Evolutionary conservation across 2,888 invertebrate genomes (phyloP).

Genomic region (Monopis laevigella): DNA sequence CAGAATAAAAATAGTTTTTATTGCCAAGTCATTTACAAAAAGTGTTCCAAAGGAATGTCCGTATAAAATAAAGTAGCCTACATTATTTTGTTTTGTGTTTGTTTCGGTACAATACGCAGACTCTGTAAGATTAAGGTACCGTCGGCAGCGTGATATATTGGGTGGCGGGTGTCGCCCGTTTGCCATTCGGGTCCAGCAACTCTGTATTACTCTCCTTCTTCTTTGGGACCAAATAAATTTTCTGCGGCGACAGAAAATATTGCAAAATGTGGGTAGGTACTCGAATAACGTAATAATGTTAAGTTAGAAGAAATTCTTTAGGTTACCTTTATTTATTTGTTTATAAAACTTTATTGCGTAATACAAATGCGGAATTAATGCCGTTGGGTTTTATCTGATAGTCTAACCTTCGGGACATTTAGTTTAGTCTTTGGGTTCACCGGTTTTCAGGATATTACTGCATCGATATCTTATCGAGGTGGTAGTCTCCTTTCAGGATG

Average conservation of each 20-base stretch:
- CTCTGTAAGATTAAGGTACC: conserved; percentile 19
- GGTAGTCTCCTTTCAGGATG: too few species aligned
- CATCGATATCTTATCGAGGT: too few species aligned
- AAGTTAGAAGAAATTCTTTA: neutral
- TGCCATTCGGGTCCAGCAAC: conserved; percentile 32
- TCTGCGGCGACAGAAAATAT: conserved; percentile 34
- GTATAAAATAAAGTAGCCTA: conserved; percentile 6
- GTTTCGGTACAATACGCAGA: conserved; percentile 9
- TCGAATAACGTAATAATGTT: neutral
- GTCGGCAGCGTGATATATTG: conserved; percentile 36
- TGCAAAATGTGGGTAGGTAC: conserved; percentile 34
- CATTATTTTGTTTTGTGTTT: conserved; percentile 8
- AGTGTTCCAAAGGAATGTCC: too few species aligned
- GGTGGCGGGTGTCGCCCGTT: conserved; percentile 38
- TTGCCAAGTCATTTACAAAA: too few species aligned
- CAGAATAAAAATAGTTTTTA: too few species aligned
- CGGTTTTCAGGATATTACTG: too few species aligned
- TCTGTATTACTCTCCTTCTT: conserved; percentile 35
- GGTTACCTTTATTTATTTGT: neutral
- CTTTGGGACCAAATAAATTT: conserved; percentile 41
- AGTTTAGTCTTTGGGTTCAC: too few species aligned
- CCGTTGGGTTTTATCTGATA: too few species aligned
- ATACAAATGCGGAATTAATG: too few species aligned
- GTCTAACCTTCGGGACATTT: too few species aligned
- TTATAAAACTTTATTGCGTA: too few species aligned